phyloP scores from a whole-genome alignment of 1,140 invertebrate species.

The Phthorimaea operculella region DNA sequence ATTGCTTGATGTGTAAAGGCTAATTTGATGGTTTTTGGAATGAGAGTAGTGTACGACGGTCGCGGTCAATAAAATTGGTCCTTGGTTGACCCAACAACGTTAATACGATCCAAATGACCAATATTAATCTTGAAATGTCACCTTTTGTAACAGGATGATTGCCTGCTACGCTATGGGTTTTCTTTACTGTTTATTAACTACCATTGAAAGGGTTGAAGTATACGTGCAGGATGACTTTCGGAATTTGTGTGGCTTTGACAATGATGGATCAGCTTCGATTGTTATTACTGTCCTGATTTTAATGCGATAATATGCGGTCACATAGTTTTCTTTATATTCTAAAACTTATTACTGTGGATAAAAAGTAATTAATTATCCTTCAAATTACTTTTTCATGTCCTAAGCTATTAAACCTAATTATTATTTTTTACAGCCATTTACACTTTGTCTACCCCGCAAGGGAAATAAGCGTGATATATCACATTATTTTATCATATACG shows the following conservation, averaged over 20 bases:
- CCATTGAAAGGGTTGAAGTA: constrained; percentile 14
- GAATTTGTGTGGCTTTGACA: constrained; percentile 25
- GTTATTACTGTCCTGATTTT: constrained; percentile 24
- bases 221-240: constrained; percentile 23
- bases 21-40: neutral
- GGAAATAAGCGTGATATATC: too few relatives aligned
- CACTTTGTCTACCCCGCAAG: too few relatives aligned
- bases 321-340: constrained; percentile 4
- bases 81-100: constrained; percentile 31
- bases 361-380: too few relatives aligned
- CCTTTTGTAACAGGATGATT: constrained; percentile 38
- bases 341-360: too few relatives aligned
- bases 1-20: neutral
- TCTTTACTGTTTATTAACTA: constrained; percentile 25
- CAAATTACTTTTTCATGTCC: too few relatives aligned
- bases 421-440: too few relatives aligned
- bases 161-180: constrained; percentile 23
- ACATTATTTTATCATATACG: too few relatives aligned
- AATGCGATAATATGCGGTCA: constrained; percentile 12
- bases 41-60: neutral
- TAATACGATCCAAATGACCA: constrained; percentile 50
- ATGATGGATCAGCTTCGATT: constrained; percentile 33
- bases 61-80: constrained; percentile 14
- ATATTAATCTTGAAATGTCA: constrained; percentile 51
- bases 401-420: too few relatives aligned